A percentile compares a stretch with the other conserved stretches of the same genome.
These are phyloP conservation scores for Labrus mixtus DNA, from an alignment of 2,113 vertebrate genomes.

Conservation along the genomic window DNA sequence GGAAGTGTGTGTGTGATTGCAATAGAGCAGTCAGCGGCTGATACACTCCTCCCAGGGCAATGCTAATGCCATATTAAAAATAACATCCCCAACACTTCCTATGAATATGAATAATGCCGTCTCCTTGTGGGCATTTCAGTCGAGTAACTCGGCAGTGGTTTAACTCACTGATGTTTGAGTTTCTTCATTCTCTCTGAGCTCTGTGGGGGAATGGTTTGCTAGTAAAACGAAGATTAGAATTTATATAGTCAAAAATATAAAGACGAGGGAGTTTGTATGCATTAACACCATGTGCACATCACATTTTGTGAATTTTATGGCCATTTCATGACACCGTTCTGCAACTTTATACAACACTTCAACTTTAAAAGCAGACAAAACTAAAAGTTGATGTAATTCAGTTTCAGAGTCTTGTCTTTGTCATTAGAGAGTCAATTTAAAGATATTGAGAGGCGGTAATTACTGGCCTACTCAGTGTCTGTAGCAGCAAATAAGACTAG, in stretches of 20 bases:
- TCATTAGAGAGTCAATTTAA: not conserved
- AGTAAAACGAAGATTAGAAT: slow-evolving; percentile 41
- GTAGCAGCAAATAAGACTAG: not conserved
- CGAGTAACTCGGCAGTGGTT: slow-evolving; percentile 73
- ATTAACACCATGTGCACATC: not conserved
- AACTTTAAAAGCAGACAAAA: no score
- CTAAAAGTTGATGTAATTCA: no score
- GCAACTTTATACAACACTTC: no score
- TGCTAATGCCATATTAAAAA: slow-evolving; percentile 84
- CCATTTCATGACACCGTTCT: no score
- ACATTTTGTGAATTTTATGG: no score
- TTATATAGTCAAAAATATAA: slow-evolving; percentile 8
- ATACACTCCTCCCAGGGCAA: slow-evolving; percentile 78
- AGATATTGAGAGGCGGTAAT: not conserved
- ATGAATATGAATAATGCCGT: slow-evolving; percentile 80
- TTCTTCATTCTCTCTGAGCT: slow-evolving; percentile 49
- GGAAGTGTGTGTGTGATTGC: slow-evolving; percentile 70
- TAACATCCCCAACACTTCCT: slow-evolving; percentile 81
- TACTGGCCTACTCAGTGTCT: not conserved
- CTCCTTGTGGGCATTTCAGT: slow-evolving; percentile 81
- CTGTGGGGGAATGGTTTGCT: slow-evolving; percentile 50
- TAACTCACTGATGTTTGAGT: slow-evolving; percentile 71
- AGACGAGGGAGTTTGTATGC: not conserved
- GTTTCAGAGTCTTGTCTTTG: not conserved
- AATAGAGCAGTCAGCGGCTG: slow-evolving; percentile 78